Evolutionary conservation across 2,888 invertebrate genomes (phyloP).

Genomic region (Erebia epiphron): DNA sequence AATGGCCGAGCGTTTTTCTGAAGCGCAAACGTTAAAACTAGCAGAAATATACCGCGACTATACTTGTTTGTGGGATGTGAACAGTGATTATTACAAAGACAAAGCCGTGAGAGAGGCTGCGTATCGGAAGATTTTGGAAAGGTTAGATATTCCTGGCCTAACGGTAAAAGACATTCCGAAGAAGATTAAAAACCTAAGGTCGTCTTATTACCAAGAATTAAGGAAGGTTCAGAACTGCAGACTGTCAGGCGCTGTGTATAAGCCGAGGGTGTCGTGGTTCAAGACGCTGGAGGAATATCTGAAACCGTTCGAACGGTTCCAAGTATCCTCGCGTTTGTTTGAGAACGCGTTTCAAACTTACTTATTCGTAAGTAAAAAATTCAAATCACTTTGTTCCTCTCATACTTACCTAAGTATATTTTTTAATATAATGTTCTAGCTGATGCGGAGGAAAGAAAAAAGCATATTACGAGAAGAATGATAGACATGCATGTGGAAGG

Average conservation of each 20-base stretch:
- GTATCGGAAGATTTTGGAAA: background rate
- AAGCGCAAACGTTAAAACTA: background rate
- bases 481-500: no score
- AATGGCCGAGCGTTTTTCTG: background rate
- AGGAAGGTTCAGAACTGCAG: background rate
- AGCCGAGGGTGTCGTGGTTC: background rate
- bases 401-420: no score
- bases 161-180: background rate
- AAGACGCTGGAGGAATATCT: background rate
- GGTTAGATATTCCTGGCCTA: background rate
- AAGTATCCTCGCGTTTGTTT: no score
- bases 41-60: constrained; percentile 4
- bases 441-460: no score
- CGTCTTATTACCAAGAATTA: constrained; percentile 1
- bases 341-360: background rate
- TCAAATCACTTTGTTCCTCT: no score
- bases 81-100: background rate
- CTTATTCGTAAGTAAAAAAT: background rate
- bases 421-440: no score
- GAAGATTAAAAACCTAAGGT: constrained; percentile 3
- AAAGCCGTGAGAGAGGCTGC: background rate
- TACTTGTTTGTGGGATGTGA: background rate
- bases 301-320: background rate
- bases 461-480: no score
- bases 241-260: background rate